phyloP scores from a whole-genome alignment of 2,888 invertebrate genomes.

The Plusia festucae region DNA sequence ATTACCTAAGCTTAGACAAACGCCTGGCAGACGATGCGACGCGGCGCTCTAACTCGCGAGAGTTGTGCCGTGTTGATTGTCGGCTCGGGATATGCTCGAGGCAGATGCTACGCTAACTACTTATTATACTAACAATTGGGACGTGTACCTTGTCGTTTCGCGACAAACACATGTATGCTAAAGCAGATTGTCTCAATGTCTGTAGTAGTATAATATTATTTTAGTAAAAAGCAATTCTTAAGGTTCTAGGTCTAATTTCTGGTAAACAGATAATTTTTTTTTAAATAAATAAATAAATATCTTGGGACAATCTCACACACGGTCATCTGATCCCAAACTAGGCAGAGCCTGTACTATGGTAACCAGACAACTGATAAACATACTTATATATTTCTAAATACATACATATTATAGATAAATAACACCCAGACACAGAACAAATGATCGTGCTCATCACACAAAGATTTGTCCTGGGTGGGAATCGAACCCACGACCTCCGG shows the following conservation, averaged over 20 bases:
- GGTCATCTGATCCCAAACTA: no score
- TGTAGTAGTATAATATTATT: neutral
- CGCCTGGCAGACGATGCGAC: constrained; percentile 51
- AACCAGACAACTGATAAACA: no score
- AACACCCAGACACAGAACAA: no score
- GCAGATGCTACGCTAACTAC: constrained; percentile 60
- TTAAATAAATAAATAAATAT: no score
- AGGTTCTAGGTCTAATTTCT: neutral
- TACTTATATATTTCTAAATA: no score
- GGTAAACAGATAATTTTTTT: no score
- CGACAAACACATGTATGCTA: neutral
- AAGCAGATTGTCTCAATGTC: neutral
- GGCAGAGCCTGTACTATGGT: no score
- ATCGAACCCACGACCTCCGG: no score
- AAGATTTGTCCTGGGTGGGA: no score
- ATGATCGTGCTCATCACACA: no score
- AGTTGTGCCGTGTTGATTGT: constrained; percentile 60
- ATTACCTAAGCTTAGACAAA: constrained; percentile 62
- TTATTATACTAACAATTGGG: constrained; percentile 61
- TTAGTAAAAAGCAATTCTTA: neutral
- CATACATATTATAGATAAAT: no score
- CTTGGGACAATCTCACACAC: no score
- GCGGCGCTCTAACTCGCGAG: constrained; percentile 48
- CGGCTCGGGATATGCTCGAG: constrained; percentile 55
- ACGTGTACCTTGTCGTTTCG: constrained; percentile 26